Evolutionary conservation across 2,797 vertebrate species (phyloP), one percentile per base, ranked within the genome.

Genomic region (Sebastes cheni): DNA sequence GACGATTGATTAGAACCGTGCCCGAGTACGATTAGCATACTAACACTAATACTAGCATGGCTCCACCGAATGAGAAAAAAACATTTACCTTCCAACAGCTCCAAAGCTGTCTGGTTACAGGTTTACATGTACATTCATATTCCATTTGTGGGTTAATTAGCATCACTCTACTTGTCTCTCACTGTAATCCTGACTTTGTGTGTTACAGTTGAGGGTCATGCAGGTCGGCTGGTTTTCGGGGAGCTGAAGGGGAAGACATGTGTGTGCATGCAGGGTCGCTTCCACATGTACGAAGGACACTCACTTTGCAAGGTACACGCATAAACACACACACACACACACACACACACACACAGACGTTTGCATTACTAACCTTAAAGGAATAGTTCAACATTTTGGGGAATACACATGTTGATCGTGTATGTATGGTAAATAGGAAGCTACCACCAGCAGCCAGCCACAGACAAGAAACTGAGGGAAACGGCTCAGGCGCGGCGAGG

Each of bases 241-340:
- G 93, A 95, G 65, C 93, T 97, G 79, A 95, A 94, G 66, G 96
- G 95, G 75, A 96, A 95, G 86, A 89, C 91, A 0, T 96, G 96
- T 22, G 96, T 97, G 34, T 97, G 96, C 86, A 97, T 97, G 96
- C 96, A 96, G 87, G 96, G 96, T 4, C 95, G 96, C 22, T 97
- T 97, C 90, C 96, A 97, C 89, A 92, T 96, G 93, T 97, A 96
- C 62, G 96, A 97, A 84, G 96, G 96, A 76, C 94, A 97, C 88
- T 90, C 96, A 0, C 95, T 96, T 16, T 77, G 88, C 85, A 96
- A 97, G 95, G 96, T 97, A 88, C 58, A 77, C 18, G 59, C 52
- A 62, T 22, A 5, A 56, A 76, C 18, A 72, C 50, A 65, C 23
- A 5, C 56, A 72, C 72, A 30, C 30, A 88, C 56, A 72, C 71